Evolutionary conservation across 2,888 invertebrate genomes (phyloP).

Genomic region (Ophioninae sp.): DNA sequence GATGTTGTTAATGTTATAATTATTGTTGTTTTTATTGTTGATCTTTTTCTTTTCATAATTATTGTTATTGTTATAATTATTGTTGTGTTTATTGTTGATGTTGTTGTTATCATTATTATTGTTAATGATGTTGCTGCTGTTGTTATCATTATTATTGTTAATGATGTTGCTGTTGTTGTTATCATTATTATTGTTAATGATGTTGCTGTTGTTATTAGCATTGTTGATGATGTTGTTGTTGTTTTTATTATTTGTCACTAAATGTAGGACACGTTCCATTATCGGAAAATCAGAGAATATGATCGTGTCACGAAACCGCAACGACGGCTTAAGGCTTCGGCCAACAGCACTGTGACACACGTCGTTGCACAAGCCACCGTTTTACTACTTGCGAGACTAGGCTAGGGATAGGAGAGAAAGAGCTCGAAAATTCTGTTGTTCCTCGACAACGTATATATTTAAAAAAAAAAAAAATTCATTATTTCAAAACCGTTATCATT

Average conservation of each 20-base stretch:
- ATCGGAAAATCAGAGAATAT: background rate
- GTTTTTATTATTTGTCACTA: background rate
- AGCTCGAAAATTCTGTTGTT: background rate
- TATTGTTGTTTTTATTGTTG: too few relatives aligned
- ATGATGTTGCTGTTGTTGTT: too few relatives aligned
- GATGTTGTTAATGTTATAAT: too few relatives aligned
- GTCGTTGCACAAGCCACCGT: conserved; percentile 42
- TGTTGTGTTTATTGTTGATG: too few relatives aligned
- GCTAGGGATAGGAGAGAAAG: background rate
- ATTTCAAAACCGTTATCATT: too few relatives aligned
- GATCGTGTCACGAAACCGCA: conserved; percentile 49
- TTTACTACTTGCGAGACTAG: background rate
- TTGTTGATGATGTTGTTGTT: background rate
- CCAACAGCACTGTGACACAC: conserved; percentile 48
- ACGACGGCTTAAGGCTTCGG: conserved; percentile 54
- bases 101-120: too few relatives aligned
- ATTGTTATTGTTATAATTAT: too few relatives aligned
- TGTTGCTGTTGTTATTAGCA: too few relatives aligned
- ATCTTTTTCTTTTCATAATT: too few relatives aligned
- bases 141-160: too few relatives aligned
- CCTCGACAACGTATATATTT: background rate
- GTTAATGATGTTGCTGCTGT: too few relatives aligned
- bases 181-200: too few relatives aligned
- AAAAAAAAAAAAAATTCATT: background rate
- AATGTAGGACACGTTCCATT: background rate